These are phyloP conservation scores for Vombatus ursinus DNA, from an alignment of 2,113 vertebrate species.

Conservation along the genomic window DNA sequence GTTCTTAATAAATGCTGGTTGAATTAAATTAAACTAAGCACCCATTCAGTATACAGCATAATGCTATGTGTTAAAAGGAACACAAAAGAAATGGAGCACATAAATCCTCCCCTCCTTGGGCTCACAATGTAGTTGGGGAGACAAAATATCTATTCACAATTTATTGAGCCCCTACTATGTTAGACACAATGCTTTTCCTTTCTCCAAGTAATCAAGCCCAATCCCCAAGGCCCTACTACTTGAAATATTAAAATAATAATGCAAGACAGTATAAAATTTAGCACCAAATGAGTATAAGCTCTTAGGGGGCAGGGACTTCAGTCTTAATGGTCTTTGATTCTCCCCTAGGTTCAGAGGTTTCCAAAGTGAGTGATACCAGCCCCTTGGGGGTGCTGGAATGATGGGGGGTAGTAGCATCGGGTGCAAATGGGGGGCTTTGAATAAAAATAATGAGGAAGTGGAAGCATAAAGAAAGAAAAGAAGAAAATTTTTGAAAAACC, in stretches of 20 bases:
- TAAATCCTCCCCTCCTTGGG: rapidly evolving
- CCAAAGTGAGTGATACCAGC: too few relatives aligned
- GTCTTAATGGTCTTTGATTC: not conserved
- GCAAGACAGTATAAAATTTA: not conserved
- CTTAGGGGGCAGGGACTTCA: not conserved
- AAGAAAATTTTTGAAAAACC: too few relatives aligned
- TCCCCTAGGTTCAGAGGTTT: not conserved
- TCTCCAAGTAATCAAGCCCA: not conserved
- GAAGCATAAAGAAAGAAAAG: too few relatives aligned
- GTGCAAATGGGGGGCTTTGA: too few relatives aligned
- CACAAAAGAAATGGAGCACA: rapidly evolving
- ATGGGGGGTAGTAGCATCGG: too few relatives aligned
- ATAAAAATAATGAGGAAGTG: too few relatives aligned
- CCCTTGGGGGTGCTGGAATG: too few relatives aligned
- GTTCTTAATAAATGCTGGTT: not conserved
- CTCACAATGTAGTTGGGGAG: rapidly evolving
- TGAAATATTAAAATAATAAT: not conserved
- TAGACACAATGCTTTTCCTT: not conserved
- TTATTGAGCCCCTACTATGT: not conserved
- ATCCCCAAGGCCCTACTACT: not conserved
- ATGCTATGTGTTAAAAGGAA: not conserved
- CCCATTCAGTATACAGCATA: not conserved
- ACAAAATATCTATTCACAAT: not conserved
- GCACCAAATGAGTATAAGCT: not conserved
- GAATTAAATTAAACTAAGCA: not conserved